A percentile compares a stretch with the other conserved stretches of the same genome.
Evolutionary conservation across 2,888 invertebrate species (phyloP).

Genomic region (Nemotelus pantherinus): DNA sequence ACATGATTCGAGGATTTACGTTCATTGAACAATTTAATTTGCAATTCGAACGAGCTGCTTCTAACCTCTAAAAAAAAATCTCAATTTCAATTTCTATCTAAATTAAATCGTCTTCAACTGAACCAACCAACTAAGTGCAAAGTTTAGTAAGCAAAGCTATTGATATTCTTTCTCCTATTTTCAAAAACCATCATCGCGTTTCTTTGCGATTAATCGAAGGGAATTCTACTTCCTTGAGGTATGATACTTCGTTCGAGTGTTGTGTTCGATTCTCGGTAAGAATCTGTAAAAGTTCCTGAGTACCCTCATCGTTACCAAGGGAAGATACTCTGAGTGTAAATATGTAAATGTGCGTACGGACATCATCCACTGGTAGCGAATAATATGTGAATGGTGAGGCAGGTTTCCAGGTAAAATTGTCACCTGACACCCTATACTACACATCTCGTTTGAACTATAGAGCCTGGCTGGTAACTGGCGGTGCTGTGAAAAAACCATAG

Average conservation of each 20-base stretch:
- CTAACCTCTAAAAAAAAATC: neutral
- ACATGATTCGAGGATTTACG: slow-evolving; percentile 27
- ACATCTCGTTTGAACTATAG: slow-evolving; percentile 20
- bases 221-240: too few species aligned
- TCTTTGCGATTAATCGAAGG: neutral
- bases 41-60: slow-evolving; percentile 7
- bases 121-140: slow-evolving; percentile 23
- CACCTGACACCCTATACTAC: slow-evolving; percentile 40
- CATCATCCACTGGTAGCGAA: neutral
- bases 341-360: neutral
- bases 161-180: neutral
- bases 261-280: slow-evolving; percentile 27
- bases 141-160: slow-evolving; percentile 16
- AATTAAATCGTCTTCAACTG: slow-evolving; percentile 32
- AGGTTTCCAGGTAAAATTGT: slow-evolving; percentile 42
- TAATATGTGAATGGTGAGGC: neutral
- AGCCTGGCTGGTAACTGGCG: slow-evolving; percentile 2
- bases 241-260: slow-evolving; percentile 10
- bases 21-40: slow-evolving; percentile 31
- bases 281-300: slow-evolving; percentile 30
- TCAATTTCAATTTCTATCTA: slow-evolving; percentile 10
- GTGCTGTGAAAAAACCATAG: slow-evolving; percentile 37
- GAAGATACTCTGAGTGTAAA: neutral
- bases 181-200: neutral
- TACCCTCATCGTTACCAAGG: neutral